These are phyloP conservation scores for Bolinopsis microptera DNA, from an alignment of 37 sponge, comb jelly and placozoan species.

Conservation along the genomic window DNA sequence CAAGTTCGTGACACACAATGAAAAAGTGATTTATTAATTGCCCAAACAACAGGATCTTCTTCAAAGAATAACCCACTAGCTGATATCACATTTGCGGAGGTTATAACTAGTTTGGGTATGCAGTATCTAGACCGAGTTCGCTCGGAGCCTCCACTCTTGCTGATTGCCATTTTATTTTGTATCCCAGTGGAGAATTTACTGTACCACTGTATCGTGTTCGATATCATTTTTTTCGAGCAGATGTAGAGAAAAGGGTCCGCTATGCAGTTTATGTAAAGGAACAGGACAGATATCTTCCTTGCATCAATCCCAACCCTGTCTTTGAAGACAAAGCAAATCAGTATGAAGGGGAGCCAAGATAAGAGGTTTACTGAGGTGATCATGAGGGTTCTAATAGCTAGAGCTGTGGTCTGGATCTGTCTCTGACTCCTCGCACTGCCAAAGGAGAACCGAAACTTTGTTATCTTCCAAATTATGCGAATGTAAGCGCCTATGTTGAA, in stretches of 20 bases:
- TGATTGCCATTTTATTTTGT: neutral
- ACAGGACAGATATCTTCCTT: neutral
- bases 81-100: neutral
- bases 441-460: neutral
- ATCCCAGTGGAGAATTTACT: neutral
- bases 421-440: neutral
- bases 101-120: neutral
- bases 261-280: constrained; percentile 38
- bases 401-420: neutral
- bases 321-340: neutral
- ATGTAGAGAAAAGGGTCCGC: constrained; percentile 23
- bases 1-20: too few species aligned
- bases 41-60: too few species aligned
- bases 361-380: neutral
- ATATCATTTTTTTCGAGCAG: neutral
- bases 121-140: neutral
- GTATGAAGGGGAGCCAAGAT: neutral
- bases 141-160: neutral
- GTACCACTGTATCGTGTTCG: neutral
- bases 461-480: neutral
- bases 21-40: too few species aligned
- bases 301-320: neutral
- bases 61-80: neutral
- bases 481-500: constrained; percentile 23
- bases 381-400: neutral